Conservation (phyloP, 2,797 vertebrate species). For the Gila robusta region DNA sequence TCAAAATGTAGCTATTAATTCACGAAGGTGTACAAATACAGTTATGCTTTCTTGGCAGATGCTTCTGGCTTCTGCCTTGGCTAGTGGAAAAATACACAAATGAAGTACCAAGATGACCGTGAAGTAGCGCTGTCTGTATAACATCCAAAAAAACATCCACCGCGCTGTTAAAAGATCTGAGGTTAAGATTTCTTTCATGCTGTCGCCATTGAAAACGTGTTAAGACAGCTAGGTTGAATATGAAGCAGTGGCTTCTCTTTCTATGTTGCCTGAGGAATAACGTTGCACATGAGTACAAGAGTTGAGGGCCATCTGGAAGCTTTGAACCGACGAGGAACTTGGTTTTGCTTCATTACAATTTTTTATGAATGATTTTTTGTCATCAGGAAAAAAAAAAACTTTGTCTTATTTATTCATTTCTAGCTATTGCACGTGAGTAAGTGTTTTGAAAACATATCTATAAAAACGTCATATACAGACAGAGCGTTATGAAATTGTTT, state of each 20-base stretch:
- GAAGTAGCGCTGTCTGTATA: slow-evolving; percentile 7
- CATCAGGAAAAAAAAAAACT: neutral
- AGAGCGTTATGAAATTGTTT: too few species aligned
- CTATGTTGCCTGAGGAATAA: neutral
- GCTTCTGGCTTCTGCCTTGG: slow-evolving; percentile 23
- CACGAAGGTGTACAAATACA: slow-evolving; percentile 30
- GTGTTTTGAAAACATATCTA: too few species aligned
- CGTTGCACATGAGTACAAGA: neutral
- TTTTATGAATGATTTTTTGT: neutral
- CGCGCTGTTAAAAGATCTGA: neutral
- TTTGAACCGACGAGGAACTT: neutral
- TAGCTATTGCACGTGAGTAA: too few species aligned
- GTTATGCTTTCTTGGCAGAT: slow-evolving; percentile 25
- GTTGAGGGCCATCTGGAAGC: neutral
- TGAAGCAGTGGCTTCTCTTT: neutral
- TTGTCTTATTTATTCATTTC: neutral
- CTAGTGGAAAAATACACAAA: slow-evolving; percentile 26
- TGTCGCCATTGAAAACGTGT: neutral
- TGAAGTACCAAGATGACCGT: slow-evolving; percentile 3
- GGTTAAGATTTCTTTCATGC: slow-evolving; percentile 6
- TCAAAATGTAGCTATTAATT: slow-evolving; percentile 39
- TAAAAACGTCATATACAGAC: too few species aligned
- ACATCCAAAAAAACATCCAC: neutral
- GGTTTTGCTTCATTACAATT: neutral
- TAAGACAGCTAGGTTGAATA: slow-evolving; percentile 2